Conservation (phyloP, 2,113 vertebrate genomes). For the Cavia aperea region DNA sequence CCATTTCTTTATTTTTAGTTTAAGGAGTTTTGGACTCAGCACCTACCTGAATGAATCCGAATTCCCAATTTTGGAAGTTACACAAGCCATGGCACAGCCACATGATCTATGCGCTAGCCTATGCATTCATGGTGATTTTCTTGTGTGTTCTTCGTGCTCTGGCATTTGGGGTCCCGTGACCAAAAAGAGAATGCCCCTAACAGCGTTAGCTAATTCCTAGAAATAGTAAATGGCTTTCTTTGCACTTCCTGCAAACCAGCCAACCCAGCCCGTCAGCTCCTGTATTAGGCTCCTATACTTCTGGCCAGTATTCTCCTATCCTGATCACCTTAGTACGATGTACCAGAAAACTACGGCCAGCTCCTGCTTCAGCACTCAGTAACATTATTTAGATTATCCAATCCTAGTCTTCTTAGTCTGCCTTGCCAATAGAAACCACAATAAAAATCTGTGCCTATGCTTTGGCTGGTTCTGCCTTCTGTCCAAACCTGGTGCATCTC, state of each 20-base stretch:
- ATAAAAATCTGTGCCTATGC: too few species aligned
- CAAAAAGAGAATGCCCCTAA: background rate
- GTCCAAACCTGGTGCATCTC: background rate
- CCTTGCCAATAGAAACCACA: background rate
- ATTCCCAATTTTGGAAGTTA: background rate
- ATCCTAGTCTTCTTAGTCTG: background rate
- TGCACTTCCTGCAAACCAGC: background rate
- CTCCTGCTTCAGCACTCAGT: background rate
- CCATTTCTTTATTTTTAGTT: background rate
- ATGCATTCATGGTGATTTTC: background rate
- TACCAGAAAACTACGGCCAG: background rate
- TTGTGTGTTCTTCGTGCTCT: background rate
- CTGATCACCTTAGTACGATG: background rate
- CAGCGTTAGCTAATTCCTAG: background rate
- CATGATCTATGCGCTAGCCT: background rate
- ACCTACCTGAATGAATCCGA: background rate
- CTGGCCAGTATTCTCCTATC: background rate
- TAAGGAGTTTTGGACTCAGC: background rate
- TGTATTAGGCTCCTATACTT: background rate
- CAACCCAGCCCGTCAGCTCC: background rate
- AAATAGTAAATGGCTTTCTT: background rate
- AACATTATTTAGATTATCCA: background rate
- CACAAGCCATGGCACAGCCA: background rate
- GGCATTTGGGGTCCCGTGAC: background rate
- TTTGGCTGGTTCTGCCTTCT: background rate